Conservation (phyloP, 2,797 vertebrate species). For the Choloepus didactylus region DNA sequence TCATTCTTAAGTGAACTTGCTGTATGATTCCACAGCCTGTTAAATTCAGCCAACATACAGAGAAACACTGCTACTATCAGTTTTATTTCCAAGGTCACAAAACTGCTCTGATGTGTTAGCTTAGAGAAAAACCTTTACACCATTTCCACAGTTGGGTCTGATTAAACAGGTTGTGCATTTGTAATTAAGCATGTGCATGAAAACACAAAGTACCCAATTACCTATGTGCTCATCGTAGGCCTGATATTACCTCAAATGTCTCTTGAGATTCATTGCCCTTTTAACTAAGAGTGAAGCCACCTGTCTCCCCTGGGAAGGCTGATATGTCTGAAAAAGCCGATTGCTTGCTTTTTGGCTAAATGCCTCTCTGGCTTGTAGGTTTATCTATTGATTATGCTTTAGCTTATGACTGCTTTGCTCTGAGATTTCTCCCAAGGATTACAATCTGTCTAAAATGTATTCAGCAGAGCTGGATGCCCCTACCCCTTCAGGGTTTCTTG, state of each 20-base stretch:
- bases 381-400: conserved; percentile 74
- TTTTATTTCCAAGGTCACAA: conserved; percentile 38
- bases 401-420: conserved; percentile 52
- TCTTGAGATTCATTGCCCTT: conserved; percentile 73
- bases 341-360: conserved; percentile 74
- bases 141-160: conserved; percentile 49
- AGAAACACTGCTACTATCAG: background rate
- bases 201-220: conserved; percentile 65
- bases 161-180: conserved; percentile 68
- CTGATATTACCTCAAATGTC: conserved; percentile 60
- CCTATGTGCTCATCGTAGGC: conserved; percentile 52
- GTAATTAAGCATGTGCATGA: conserved; percentile 62
- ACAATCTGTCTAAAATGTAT: conserved; percentile 69
- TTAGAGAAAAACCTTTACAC: conserved; percentile 20
- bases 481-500: background rate
- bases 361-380: conserved; percentile 54
- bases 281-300: conserved; percentile 67
- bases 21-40: background rate
- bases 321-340: conserved; percentile 54
- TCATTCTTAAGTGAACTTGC: background rate
- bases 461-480: background rate
- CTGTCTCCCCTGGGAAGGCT: conserved; percentile 62
- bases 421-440: conserved; percentile 47
- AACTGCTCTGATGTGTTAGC: conserved; percentile 49
- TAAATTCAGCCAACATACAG: background rate